A percentile compares a stretch with the other conserved stretches of the same genome.
phyloP scores from a whole-genome alignment of 1,140 invertebrate species.

The Bradysia coprophila region DNA sequence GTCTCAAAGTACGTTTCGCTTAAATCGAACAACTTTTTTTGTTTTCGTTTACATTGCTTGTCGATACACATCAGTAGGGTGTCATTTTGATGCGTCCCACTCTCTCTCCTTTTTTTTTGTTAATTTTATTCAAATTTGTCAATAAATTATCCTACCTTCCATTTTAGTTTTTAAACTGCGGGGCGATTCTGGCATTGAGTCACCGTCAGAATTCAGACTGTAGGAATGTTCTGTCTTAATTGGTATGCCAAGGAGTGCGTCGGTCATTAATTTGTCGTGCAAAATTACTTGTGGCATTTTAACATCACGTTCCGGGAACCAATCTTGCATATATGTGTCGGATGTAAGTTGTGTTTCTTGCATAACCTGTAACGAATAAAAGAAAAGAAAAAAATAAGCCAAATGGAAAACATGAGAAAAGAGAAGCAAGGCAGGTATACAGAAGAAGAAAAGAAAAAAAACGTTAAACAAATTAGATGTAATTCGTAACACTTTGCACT shows the following conservation, averaged over 20 bases:
- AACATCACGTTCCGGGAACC: conserved; percentile 31
- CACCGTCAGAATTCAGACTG: conserved; percentile 46
- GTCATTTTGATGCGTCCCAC: no score
- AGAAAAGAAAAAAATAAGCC: conserved; percentile 4
- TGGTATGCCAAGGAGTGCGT: conserved; percentile 59
- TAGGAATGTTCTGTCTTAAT: conserved; percentile 77
- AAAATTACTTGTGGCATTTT: conserved; percentile 40
- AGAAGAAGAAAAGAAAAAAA: no score
- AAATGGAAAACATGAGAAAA: not conserved
- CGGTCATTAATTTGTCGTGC: conserved; percentile 66
- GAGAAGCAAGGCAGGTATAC: no score
- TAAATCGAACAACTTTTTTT: no score
- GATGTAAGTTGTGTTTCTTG: conserved; percentile 34
- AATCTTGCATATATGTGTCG: conserved; percentile 33
- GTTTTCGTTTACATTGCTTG: no score
- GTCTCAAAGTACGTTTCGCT: no score
- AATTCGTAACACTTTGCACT: no score
- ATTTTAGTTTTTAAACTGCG: conserved; percentile 36
- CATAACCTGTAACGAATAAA: conserved; percentile 32
- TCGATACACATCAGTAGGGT: no score
- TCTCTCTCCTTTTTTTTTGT: no score
- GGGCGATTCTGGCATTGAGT: conserved; percentile 42
- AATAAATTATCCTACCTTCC: conserved; percentile 34
- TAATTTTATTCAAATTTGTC: no score
- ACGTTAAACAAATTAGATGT: no score